These are phyloP conservation scores for Arvicanthis niloticus DNA, from an alignment of 2,113 vertebrate genomes.

Conservation along the genomic window DNA sequence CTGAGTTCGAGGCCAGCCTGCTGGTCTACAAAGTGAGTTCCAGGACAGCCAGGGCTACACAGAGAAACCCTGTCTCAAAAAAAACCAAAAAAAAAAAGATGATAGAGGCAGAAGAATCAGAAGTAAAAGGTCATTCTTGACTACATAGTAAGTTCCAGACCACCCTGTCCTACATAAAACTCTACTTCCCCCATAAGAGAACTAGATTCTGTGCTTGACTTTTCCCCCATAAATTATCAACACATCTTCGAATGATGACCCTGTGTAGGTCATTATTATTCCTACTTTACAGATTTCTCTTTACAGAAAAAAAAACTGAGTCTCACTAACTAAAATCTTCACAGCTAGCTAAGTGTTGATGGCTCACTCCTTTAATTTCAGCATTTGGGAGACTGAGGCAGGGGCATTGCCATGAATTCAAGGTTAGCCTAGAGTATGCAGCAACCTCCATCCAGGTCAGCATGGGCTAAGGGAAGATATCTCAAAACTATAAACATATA, in stretches of 20 bases:
- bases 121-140: not conserved
- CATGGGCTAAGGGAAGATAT: not conserved
- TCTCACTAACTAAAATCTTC: constrained; percentile 28
- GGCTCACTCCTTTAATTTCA: not conserved
- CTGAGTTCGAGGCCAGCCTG: too few species aligned
- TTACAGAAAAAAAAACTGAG: constrained; percentile 41
- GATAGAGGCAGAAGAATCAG: not conserved
- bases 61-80: too few species aligned
- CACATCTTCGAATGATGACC: not conserved
- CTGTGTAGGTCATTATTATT: not conserved
- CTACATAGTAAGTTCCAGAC: too few species aligned
- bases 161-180: not conserved
- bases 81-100: too few species aligned
- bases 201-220: not conserved
- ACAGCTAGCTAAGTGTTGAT: not conserved
- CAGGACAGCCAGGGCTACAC: too few species aligned
- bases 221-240: constrained; percentile 41
- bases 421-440: not conserved
- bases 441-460: not conserved
- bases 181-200: not conserved
- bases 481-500: not conserved
- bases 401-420: not conserved
- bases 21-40: too few species aligned
- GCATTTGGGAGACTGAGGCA: not conserved
- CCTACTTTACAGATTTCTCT: constrained; percentile 32